Evolutionary conservation across 2,888 invertebrate species (phyloP), one percentile per base, ranked within the genome.

Genomic region (Dicyrtomina minuta): DNA sequence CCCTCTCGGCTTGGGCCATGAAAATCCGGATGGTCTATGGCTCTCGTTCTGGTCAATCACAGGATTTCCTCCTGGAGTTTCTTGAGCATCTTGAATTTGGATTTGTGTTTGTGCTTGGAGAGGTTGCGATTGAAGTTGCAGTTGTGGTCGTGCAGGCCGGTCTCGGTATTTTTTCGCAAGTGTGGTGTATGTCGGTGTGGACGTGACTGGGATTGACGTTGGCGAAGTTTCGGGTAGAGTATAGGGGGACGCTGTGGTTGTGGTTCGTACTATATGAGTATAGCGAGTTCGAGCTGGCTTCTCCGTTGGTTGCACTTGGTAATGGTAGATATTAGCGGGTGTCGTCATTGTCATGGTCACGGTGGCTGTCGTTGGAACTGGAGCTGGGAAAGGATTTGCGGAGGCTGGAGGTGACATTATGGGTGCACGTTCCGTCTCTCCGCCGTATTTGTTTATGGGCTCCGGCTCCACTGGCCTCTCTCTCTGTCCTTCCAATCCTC

Each of bases 41-140:
- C n/a, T n/a, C n/a, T n/a, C n/a, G n/a, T n/a, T n/a, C n/a, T n/a
- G n/a, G n/a, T n/a, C 22, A 4, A 20, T 51, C 20, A 20, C 51
- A 64, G 58, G 59, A 39, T 59, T 39, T 59, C 51, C 60, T 59
- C 51, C 13, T 60, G 60, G 53, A 13, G 53, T 5, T 13, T n/a
- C n/a, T n/a, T 17, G 8, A 3, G 53, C 20, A 53, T 46, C n/a
- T 46, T 46, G 46, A 46, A 46, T n/a, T 46, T 12, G 46, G 46
- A n/a, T 4, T 12, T 46, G 22, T 20, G 22, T 17, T 51, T 51
- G 62, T n/a, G 20, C 22, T 55, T 20, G 43, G 44, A 2, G 61
- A 62, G n/a, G 62, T 62, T 39, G 53, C 46, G 12, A 51, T 59
- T 26, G 68, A 55, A 15, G 39, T 59, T 27, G 62, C 27, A 15